phyloP scores from a whole-genome alignment of 1,140 invertebrate genomes.

The Tetramorium alpestre region DNA sequence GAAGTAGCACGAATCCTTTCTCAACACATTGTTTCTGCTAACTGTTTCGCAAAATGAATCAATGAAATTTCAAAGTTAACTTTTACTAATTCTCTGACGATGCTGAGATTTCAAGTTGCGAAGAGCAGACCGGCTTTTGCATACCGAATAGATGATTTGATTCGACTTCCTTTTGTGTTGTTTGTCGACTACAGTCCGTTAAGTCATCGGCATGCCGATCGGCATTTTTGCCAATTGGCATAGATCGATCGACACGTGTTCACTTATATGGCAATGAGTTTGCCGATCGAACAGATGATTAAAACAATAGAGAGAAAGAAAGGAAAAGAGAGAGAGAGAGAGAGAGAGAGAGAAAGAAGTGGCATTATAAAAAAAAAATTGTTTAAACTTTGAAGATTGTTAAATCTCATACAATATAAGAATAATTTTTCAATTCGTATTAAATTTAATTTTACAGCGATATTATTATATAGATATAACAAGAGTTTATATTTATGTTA shows the following conservation, averaged over 20 bases:
- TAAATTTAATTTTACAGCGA: neutral
- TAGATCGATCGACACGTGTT: conserved; percentile 26
- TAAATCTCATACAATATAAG: neutral
- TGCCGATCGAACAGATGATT: conserved; percentile 7
- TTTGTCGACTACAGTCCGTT: neutral
- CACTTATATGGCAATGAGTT: conserved; percentile 15
- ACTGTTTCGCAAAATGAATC: neutral
- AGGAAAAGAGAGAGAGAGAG: neutral
- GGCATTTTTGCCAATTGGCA: conserved; percentile 36
- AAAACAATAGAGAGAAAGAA: neutral
- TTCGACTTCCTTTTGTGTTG: conserved; percentile 21
- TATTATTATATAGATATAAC: neutral
- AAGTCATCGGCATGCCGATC: conserved; percentile 4
- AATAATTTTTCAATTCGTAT: neutral
- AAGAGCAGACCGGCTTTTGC: neutral
- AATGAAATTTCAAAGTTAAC: neutral
- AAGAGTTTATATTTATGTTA: neutral
- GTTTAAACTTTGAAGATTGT: too few species aligned
- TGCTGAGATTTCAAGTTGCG: neutral
- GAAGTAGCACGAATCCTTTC: neutral
- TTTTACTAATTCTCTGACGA: neutral
- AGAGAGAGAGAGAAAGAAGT: neutral
- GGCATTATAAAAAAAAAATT: neutral
- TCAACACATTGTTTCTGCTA: neutral
- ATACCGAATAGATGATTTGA: conserved; percentile 19